Base-by-base conservation (phyloP, 2,888 invertebrate genomes). In the Oeneis ivallda region DNA sequence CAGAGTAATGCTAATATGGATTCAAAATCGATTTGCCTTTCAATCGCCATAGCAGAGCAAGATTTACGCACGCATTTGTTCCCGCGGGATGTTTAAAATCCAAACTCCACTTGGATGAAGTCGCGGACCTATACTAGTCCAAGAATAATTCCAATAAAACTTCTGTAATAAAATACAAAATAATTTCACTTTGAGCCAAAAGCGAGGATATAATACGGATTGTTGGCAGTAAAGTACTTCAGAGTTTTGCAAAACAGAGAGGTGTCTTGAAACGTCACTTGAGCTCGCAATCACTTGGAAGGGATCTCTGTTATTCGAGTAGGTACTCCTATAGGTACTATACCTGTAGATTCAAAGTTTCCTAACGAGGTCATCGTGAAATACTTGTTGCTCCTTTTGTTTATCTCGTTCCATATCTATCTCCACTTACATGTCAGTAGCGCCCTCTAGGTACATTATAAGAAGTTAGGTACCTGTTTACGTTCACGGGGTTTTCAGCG, bases 371-470 rank as follows among this genome's bases (percentile, higher is more conserved):
- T 58, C 58, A 47, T 17, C 15, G 58, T 34, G 47, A 41, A n/a
- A 58, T 45, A 58, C 58, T 58, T 58, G 58, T 58, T 58, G 58
- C 58, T 47, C 34, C n/a, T 39, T 41, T 56, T 39, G 39, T 56
- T 41, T 39, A 11, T 39, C 7, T 39, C 1, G n/a, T n/a, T 26
- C 10, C 11, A 10, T 32, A 7, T 6, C 7, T 15, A 6, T 6
- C 13, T 52, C n/a, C 8, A 1, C 9, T 4, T 37, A 10, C 10
- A 54, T 45, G 43, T 26, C 15, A 15, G 45, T 58, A 45, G 10
- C 45, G 58, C 45, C 58, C 32, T 58, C 56, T 61, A 17, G 19
- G 10, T 62, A 39, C 19, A 17, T 11, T 41, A 19, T 19, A 41
- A 56, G 39, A 7, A 13, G 1, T 39, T 39, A 13, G 2, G 6